phyloP scores from a whole-genome alignment of 2,797 vertebrate genomes.

The Lutjanus campechanus region DNA sequence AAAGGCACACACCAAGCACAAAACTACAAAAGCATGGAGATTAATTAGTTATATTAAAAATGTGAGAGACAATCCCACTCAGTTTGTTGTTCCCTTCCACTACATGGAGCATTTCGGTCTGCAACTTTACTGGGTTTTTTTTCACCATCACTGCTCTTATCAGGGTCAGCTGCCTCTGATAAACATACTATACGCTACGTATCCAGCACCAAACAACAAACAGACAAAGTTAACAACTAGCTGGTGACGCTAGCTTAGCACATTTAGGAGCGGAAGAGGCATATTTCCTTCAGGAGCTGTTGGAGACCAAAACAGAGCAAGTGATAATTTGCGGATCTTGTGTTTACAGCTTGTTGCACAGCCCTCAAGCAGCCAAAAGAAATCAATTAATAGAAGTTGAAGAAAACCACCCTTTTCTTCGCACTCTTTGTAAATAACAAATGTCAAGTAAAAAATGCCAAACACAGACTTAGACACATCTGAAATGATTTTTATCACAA shows the following conservation, averaged over 20 bases:
- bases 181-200: background rate
- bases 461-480: background rate
- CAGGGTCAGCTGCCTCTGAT: background rate
- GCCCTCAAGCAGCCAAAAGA: too few species aligned
- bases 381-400: background rate
- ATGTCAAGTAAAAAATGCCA: background rate
- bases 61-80: background rate
- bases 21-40: background rate
- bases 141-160: background rate
- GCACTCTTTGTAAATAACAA: background rate
- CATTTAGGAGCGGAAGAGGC: background rate
- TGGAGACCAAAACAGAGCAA: conserved; percentile 3
- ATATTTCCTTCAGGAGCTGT: background rate
- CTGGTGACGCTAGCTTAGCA: background rate
- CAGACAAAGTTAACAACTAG: background rate
- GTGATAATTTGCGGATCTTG: background rate
- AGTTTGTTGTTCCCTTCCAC: background rate
- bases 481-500: background rate
- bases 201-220: background rate
- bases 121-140: background rate
- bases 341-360: background rate
- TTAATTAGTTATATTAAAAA: too few species aligned
- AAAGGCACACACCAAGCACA: background rate
- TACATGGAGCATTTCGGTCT: background rate
- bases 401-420: background rate